These are phyloP conservation scores for Notarius lentiginosus DNA, from an alignment of 2,113 vertebrate species.

Conservation along the genomic window DNA sequence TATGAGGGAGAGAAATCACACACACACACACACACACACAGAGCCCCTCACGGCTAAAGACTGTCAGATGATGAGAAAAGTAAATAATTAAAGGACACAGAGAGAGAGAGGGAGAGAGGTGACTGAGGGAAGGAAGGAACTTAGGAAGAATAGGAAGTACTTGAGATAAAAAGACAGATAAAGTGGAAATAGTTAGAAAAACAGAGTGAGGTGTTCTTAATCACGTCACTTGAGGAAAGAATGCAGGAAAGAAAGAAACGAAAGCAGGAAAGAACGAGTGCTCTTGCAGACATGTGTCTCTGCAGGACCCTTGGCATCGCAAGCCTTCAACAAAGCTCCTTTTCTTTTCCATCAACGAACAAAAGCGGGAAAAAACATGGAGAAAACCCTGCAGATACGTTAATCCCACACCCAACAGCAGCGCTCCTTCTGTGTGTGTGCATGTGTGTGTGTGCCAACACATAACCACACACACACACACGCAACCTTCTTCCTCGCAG, in stretches of 20 bases:
- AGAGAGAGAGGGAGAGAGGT: slow-evolving; percentile 18
- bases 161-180: neutral
- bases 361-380: neutral
- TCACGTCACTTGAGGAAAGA: neutral
- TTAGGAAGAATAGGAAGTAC: neutral
- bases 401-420: slow-evolving; percentile 45
- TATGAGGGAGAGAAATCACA: neutral
- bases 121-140: neutral
- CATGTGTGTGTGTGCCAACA: neutral
- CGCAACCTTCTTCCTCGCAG: slow-evolving; percentile 7
- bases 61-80: slow-evolving; percentile 34
- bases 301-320: slow-evolving; percentile 36
- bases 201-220: neutral
- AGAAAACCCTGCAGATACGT: slow-evolving; percentile 44
- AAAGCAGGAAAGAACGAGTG: neutral
- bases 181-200: neutral
- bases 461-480: slow-evolving; percentile 2
- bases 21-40: neutral
- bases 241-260: neutral
- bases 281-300: slow-evolving; percentile 16
- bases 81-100: slow-evolving; percentile 34
- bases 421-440: slow-evolving; percentile 12
- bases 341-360: slow-evolving; percentile 37
- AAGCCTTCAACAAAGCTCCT: slow-evolving; percentile 40
- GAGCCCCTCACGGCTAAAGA: neutral